Evolutionary conservation across 2,888 invertebrate genomes (phyloP).

Genomic region (Drosophila paranaensis): DNA sequence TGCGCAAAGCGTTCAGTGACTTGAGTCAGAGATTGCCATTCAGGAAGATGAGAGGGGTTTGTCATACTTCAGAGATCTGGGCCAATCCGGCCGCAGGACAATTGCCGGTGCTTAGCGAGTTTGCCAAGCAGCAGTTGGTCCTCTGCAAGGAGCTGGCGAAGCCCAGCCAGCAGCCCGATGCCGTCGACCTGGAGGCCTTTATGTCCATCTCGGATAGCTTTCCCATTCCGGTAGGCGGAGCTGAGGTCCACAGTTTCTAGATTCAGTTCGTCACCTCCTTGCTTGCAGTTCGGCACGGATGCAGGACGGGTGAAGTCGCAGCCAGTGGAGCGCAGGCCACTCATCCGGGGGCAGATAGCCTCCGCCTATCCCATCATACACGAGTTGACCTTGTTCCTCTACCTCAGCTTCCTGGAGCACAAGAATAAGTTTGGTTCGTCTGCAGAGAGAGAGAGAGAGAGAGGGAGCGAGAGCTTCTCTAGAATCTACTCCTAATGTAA

Average conservation of each 20-base stretch:
- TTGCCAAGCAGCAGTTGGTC: conserved; percentile 59
- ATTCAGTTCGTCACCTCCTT: not conserved
- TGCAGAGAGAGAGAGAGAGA: no score
- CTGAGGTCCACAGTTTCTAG: no score
- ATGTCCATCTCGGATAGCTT: conserved; percentile 69
- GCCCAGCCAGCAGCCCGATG: conserved; percentile 43
- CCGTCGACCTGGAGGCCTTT: conserved; percentile 65
- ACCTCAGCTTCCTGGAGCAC: conserved; percentile 88
- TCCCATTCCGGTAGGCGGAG: conserved; percentile 61
- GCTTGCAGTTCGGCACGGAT: conserved; percentile 76
- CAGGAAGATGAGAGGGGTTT: not conserved
- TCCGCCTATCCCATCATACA: conserved; percentile 90
- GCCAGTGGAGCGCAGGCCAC: conserved; percentile 65
- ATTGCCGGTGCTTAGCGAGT: conserved; percentile 29
- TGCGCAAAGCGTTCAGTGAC: not conserved
- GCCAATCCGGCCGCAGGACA: not conserved
- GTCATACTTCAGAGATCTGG: not conserved
- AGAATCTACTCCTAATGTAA: not conserved
- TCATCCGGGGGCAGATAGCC: conserved; percentile 82
- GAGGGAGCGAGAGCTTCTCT: no score
- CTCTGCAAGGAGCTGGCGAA: conserved; percentile 57
- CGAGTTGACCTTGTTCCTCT: conserved; percentile 87
- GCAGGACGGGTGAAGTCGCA: conserved; percentile 81
- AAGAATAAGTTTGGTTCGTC: conserved; percentile 84
- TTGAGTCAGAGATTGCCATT: not conserved